Evolutionary conservation across 2,113 vertebrate species (phyloP).

Genomic region (Pavo muticus): DNA sequence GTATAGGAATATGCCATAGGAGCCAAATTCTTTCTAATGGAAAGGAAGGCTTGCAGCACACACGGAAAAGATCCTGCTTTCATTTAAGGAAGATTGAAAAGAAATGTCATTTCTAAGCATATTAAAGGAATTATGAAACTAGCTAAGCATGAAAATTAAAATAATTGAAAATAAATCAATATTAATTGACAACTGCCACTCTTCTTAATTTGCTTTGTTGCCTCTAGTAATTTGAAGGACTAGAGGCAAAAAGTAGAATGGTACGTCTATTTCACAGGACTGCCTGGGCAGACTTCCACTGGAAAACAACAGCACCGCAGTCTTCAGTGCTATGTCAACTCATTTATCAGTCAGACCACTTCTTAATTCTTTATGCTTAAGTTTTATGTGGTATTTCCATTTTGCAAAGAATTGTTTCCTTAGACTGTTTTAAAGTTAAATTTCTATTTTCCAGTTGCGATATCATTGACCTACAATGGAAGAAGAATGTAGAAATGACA

Average conservation of each 20-base stretch:
- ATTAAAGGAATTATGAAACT: slow-evolving; percentile 39
- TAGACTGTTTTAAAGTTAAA: slow-evolving; percentile 18
- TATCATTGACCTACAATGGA: slow-evolving; percentile 52
- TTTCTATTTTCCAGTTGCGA: slow-evolving; percentile 32
- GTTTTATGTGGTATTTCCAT: not conserved
- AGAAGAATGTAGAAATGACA: slow-evolving; percentile 25
- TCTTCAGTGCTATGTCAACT: not conserved
- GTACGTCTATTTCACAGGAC: not conserved
- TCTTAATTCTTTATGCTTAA: not conserved
- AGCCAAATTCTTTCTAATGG: not conserved
- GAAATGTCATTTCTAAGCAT: slow-evolving; percentile 38
- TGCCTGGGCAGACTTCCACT: not conserved
- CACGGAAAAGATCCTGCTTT: not conserved
- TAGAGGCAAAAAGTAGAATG: not conserved
- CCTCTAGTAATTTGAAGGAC: not conserved
- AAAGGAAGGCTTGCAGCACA: not conserved
- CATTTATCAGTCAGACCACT: not conserved
- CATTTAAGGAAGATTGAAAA: not conserved
- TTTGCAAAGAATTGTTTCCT: not conserved
- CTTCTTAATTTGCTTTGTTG: slow-evolving; percentile 8
- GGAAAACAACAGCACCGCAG: not conserved
- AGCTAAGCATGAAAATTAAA: slow-evolving; percentile 41
- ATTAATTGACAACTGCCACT: slow-evolving; percentile 48
- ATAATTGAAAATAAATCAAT: slow-evolving; percentile 39
- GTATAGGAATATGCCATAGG: not conserved